Evolutionary conservation across 2,113 vertebrate genomes (phyloP).

Genomic region (Coturnix japonica): DNA sequence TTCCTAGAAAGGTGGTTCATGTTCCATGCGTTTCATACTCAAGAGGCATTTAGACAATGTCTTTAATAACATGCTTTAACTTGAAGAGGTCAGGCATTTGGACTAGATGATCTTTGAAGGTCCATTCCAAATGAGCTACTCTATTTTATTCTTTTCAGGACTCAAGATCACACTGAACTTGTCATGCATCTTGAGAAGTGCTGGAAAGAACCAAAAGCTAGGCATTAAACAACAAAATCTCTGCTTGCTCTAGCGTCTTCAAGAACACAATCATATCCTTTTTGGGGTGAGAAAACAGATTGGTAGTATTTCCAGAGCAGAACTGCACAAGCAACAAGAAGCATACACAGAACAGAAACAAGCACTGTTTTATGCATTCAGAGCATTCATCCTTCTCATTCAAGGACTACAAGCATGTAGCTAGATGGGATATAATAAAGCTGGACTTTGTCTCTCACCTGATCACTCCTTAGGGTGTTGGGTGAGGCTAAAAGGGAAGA

Average conservation of each 20-base stretch:
- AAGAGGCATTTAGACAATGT: background rate
- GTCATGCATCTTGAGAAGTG: background rate
- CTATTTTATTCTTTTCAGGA: background rate
- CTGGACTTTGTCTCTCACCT: background rate
- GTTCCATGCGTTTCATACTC: too few relatives aligned
- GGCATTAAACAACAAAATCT: background rate
- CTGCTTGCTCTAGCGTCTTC: background rate
- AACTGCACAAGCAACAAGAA: background rate
- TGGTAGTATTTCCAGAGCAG: background rate
- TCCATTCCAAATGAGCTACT: background rate
- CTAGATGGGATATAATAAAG: background rate
- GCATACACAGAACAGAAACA: background rate
- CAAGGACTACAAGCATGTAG: background rate
- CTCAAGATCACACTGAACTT: background rate
- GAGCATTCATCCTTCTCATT: background rate
- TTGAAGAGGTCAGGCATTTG: background rate
- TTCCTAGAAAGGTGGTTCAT: background rate
- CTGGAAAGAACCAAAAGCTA: background rate
- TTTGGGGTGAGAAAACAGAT: background rate
- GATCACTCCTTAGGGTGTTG: background rate
- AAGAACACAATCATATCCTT: background rate
- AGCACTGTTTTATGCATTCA: accelerated
- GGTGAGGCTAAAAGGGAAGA: background rate
- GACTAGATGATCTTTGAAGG: background rate
- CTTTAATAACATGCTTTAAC: background rate